A percentile compares a stretch with the other conserved stretches of the same genome.
phyloP scores from a whole-genome alignment of 2,797 vertebrate species.

The Cirrhinus molitorella region DNA sequence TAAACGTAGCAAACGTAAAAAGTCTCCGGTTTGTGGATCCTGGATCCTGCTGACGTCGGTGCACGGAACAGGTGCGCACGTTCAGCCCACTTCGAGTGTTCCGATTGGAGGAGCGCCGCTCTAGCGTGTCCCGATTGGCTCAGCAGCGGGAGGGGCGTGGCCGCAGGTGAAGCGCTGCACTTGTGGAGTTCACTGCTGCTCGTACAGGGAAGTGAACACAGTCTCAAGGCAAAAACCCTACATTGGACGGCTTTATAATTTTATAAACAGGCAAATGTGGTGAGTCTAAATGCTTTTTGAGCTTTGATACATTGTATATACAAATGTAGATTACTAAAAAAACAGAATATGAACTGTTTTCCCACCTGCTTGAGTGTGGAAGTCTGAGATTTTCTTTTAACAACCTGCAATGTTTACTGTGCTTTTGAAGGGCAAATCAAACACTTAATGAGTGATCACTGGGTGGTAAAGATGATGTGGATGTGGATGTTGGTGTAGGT shows the following conservation, averaged over 20 bases:
- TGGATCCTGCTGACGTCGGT: constrained; percentile 11
- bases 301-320: not conserved
- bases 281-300: not conserved
- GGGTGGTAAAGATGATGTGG: not conserved
- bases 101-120: not conserved
- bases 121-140: not conserved
- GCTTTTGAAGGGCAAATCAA: not conserved
- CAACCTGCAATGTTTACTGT: not conserved
- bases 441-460: not conserved
- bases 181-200: not conserved
- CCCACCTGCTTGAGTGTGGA: not conserved
- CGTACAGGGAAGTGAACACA: not conserved
- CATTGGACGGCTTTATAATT: not conserved
- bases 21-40: not conserved
- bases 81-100: not conserved
- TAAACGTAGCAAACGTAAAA: not conserved
- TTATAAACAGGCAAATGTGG: not conserved
- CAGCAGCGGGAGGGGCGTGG: not conserved
- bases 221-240: not conserved
- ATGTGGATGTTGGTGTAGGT: not conserved
- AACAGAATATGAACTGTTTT: not conserved
- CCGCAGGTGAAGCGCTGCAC: not conserved
- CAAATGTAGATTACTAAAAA: not conserved
- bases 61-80: not conserved
- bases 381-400: not conserved